Percentiles rank a stretch among this genome's conserved stretches.
These are phyloP conservation scores for Panagrolaimus sp. DNA, from an alignment of 1,140 invertebrate species.

Conservation along the genomic window DNA sequence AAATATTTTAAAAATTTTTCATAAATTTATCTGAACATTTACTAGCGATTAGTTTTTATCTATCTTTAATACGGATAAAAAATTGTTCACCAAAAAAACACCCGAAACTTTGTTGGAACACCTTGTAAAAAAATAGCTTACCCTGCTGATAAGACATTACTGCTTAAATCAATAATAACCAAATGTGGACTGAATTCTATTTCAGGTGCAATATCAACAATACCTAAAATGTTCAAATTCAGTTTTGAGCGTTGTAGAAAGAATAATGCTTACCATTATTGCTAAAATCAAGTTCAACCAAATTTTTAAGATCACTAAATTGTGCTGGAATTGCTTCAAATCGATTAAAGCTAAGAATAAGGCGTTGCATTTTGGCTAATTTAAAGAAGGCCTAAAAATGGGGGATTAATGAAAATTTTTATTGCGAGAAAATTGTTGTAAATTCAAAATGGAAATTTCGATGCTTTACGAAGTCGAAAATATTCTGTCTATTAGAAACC, in stretches of 20 bases:
- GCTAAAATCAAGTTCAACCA: conserved; percentile 4
- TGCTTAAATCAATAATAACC: not conserved
- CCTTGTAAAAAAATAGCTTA: too few relatives aligned
- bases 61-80: too few relatives aligned
- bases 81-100: too few relatives aligned
- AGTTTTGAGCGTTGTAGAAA: not conserved
- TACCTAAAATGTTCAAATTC: not conserved
- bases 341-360: conserved; percentile 2
- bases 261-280: not conserved
- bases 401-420: too few relatives aligned
- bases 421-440: too few relatives aligned
- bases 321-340: not conserved
- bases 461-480: too few relatives aligned
- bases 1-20: too few relatives aligned
- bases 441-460: too few relatives aligned
- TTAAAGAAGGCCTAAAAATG: conserved; percentile 28
- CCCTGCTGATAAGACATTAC: not conserved
- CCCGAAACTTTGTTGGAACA: too few relatives aligned
- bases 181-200: not conserved
- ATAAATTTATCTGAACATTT: too few relatives aligned
- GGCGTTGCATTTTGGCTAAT: not conserved
- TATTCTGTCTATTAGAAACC: too few relatives aligned
- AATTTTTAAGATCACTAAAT: not conserved
- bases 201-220: conserved; percentile 3
- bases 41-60: too few relatives aligned